Conservation (phyloP, 1,140 invertebrate species). For the Drosophila athabasca region DNA sequence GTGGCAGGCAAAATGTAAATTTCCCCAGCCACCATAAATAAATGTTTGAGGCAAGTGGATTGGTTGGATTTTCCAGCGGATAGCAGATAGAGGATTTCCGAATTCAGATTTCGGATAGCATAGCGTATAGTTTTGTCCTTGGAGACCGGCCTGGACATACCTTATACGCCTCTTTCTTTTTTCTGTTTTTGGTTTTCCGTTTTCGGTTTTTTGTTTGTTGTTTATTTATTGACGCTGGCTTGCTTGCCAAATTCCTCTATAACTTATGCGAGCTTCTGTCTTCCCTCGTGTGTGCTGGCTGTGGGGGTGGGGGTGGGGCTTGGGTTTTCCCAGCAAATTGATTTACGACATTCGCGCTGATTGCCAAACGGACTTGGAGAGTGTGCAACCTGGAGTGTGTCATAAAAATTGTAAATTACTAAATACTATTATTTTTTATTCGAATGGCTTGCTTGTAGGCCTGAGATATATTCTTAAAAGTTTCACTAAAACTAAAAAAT, state of each 20-base stretch:
- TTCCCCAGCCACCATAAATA: constrained; percentile 65
- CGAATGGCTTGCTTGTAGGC: neutral
- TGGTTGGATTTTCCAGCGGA: constrained; percentile 32
- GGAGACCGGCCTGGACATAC: constrained; percentile 51
- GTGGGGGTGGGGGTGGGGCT: too few relatives aligned
- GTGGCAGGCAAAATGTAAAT: constrained; percentile 69
- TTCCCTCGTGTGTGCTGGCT: constrained; percentile 9
- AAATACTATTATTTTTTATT: neutral
- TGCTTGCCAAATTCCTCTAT: constrained; percentile 71
- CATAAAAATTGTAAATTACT: constrained; percentile 16
- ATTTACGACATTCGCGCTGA: constrained; percentile 62
- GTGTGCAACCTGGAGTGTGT: constrained; percentile 15
- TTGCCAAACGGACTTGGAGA: constrained; percentile 50
- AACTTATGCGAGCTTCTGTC: constrained; percentile 66
- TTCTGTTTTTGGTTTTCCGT: neutral
- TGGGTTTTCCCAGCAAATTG: constrained; percentile 31
- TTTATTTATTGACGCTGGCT: constrained; percentile 76
- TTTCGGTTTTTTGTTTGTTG: constrained; percentile 36
- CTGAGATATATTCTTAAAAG: too few relatives aligned
- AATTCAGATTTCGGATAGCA: constrained; percentile 12
- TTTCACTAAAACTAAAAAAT: too few relatives aligned
- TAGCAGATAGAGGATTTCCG: constrained; percentile 7
- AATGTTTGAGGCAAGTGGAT: constrained; percentile 66
- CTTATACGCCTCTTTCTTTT: constrained; percentile 59
- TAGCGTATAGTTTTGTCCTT: constrained; percentile 69